Conservation (phyloP, 2,797 vertebrate genomes). For the Enteromius thamalakanensis region DNA sequence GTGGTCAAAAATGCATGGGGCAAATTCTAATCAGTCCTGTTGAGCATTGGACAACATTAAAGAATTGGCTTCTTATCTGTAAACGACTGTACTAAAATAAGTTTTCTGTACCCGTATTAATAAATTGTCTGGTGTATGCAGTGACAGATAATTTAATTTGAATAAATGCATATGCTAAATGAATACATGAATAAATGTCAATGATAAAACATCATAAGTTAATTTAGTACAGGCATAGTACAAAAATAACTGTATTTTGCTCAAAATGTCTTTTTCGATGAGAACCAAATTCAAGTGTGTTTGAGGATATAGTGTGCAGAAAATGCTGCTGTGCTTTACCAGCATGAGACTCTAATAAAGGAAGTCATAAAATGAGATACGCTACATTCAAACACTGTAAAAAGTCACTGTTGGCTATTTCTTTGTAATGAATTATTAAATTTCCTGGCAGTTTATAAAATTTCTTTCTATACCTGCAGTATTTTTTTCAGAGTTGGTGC, state of each 20-base stretch:
- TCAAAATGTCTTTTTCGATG: background rate
- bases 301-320: background rate
- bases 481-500: background rate
- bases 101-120: background rate
- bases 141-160: background rate
- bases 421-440: background rate
- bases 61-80: background rate
- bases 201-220: background rate
- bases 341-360: background rate
- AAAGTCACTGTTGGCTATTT: background rate
- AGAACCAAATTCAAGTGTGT: background rate
- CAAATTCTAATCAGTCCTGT: background rate
- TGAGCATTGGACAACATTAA: background rate
- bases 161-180: background rate
- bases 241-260: slow-evolving; percentile 1
- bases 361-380: background rate
- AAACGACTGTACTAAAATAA: background rate
- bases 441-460: background rate
- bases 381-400: background rate
- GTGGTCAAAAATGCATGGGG: background rate
- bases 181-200: background rate
- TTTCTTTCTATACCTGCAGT: background rate
- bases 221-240: background rate
- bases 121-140: background rate
- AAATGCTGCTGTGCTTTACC: background rate